A percentile compares a stretch with the other conserved stretches of the same genome.
phyloP scores from a whole-genome alignment of 1,140 invertebrate genomes.

The Dinothrombium tinctorium region DNA sequence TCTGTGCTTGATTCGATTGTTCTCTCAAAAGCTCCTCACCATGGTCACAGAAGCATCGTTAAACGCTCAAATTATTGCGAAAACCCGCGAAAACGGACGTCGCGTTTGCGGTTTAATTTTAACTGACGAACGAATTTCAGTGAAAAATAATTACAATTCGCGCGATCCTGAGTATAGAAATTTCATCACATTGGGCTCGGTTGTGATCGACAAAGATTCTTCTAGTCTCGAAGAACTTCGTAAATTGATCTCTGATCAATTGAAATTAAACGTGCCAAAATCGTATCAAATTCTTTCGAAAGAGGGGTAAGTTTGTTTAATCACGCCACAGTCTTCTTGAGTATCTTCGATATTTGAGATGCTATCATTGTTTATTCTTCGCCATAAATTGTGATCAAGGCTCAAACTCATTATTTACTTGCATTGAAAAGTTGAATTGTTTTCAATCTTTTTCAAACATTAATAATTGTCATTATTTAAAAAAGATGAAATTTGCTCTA shows the following conservation, averaged over 20 bases:
- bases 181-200: slow-evolving; percentile 7
- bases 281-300: slow-evolving; percentile 17
- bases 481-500: no score
- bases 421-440: neutral
- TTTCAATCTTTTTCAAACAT: neutral
- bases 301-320: slow-evolving; percentile 16
- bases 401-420: neutral
- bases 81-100: no score
- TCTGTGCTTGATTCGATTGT: no score
- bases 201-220: slow-evolving; percentile 6
- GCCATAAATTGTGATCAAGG: neutral
- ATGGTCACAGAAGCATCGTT: no score
- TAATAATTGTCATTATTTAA: no score
- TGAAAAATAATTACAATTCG: no score
- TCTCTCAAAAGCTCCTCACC: no score
- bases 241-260: slow-evolving; percentile 8
- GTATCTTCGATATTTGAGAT: neutral
- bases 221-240: slow-evolving; percentile 9
- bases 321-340: no score
- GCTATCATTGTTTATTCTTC: neutral
- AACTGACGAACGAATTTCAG: no score
- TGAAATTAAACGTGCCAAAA: slow-evolving; percentile 13
- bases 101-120: no score
- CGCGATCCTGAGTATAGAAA: no score
- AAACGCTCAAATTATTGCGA: no score